Conservation (phyloP, 2,888 invertebrate species). For the Amaurobius ferox region DNA sequence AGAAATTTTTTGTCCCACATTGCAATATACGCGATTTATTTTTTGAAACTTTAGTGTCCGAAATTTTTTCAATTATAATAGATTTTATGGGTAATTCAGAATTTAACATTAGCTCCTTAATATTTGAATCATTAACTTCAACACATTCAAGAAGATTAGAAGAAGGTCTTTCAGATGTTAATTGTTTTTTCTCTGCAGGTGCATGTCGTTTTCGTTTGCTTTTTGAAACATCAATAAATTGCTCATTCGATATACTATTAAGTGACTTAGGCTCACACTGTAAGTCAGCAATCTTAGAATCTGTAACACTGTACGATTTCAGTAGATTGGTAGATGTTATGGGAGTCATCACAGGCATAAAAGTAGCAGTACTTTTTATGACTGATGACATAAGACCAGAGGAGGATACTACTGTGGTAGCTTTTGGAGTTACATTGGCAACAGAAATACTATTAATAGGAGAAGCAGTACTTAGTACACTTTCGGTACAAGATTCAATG, state of each 20-base stretch:
- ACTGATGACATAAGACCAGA: neutral
- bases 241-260: no score
- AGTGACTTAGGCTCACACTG: no score
- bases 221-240: no score
- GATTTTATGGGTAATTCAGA: neutral
- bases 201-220: no score
- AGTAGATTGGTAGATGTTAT: no score
- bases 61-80: neutral
- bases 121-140: neutral
- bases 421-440: constrained; percentile 15
- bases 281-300: no score
- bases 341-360: neutral
- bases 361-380: neutral
- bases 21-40: no score
- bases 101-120: neutral
- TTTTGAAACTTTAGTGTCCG: no score
- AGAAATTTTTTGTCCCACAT: no score
- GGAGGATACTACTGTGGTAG: constrained; percentile 19
- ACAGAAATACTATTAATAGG: neutral
- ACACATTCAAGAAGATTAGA: neutral
- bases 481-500: constrained; percentile 40
- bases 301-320: no score
- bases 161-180: constrained; percentile 1
- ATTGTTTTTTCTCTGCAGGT: no score
- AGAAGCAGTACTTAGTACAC: constrained; percentile 1